Evolutionary conservation across 2,797 vertebrate genomes (phyloP), one percentile per base, ranked within the genome.

Genomic region (Tamandua tetradactyla): DNA sequence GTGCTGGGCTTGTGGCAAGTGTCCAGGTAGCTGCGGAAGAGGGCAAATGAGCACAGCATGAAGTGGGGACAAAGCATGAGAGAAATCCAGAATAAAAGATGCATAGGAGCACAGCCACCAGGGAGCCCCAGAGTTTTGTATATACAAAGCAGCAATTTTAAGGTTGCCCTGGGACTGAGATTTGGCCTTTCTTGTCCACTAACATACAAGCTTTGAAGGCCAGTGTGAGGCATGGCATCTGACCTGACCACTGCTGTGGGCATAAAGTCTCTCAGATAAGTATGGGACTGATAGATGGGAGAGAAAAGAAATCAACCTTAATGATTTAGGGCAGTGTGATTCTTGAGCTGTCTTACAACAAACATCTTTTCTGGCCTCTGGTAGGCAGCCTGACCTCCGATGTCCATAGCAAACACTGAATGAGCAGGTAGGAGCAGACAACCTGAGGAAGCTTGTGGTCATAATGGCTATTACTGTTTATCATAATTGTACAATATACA

Each of bases 311-410:
- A 66, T 32, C 27, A 13, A 1, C 44, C 30, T 55, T 42, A 61
- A 25, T 0, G 6, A 6, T 61, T 35, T 52, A 86, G 20, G 35
- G 30, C 3, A 71, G 10, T 40, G 2, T 59, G 40, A 80, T 23
- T 59, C 40, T 64, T 61, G 55, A 71, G 14, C 11, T 79, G 35
- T 47, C 12, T 57, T 49, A 11, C 1, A 62, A 42, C 5, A 49
- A 57, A 72, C 20, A 7, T n/a, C 20, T 13, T 76, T 55, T 57
- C 68, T 52, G 18, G n/a, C 62, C 69, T 44, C 47, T 40, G 57
- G 1, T 30, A 72, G 9, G 10, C 20, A 37, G 9, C 14, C 64
- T 25, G 15, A 0, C 17, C 66, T 9, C 23, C 4, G 25, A n/a
- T n/a, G 30, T 44, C n/a, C 22, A 12, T 64, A 62, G 42, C 8